Evolutionary conservation across 2,888 invertebrate species (phyloP).

Genomic region (Trichopria drosophilae): DNA sequence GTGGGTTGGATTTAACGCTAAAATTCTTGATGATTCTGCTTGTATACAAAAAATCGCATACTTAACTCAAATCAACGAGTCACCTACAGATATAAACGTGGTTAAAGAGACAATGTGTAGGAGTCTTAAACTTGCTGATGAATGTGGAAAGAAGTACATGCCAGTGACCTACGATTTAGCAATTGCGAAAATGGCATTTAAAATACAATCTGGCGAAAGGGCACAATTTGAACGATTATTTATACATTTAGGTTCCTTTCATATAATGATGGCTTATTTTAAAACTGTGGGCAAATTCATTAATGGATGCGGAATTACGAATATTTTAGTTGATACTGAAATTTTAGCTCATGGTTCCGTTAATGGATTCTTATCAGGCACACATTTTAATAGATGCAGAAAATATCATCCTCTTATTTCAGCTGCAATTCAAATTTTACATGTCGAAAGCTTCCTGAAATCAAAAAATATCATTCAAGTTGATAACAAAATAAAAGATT

Average conservation of each 20-base stretch:
- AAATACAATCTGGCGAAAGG: no score
- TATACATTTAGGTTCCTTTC: no score
- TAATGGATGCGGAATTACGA: conserved; percentile 35
- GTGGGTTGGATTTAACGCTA: conserved; percentile 47
- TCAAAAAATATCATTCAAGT: conserved; percentile 20
- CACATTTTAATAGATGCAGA: conserved; percentile 33
- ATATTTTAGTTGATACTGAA: conserved; percentile 32
- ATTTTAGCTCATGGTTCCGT: conserved; percentile 36
- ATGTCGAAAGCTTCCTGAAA: conserved; percentile 37
- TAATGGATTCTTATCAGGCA: conserved; percentile 31
- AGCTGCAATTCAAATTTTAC: conserved; percentile 30
- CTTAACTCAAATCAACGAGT: conserved; percentile 43
- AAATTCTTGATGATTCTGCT: conserved; percentile 34
- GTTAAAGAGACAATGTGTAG: conserved; percentile 35
- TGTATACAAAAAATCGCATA: conserved; percentile 40
- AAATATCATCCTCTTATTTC: conserved; percentile 15
- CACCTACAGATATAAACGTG: conserved; percentile 40
- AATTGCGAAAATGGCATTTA: no score
- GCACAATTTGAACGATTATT: no score
- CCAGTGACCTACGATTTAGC: conserved; percentile 40
- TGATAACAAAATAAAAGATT: conserved; percentile 18
- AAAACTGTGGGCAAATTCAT: conserved; percentile 44
- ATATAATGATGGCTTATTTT: no score
- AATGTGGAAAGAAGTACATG: conserved; percentile 32
- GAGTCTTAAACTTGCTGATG: conserved; percentile 29